Evolutionary conservation across 2,797 vertebrate species (phyloP).

Genomic region (Babyrousa celebensis): DNA sequence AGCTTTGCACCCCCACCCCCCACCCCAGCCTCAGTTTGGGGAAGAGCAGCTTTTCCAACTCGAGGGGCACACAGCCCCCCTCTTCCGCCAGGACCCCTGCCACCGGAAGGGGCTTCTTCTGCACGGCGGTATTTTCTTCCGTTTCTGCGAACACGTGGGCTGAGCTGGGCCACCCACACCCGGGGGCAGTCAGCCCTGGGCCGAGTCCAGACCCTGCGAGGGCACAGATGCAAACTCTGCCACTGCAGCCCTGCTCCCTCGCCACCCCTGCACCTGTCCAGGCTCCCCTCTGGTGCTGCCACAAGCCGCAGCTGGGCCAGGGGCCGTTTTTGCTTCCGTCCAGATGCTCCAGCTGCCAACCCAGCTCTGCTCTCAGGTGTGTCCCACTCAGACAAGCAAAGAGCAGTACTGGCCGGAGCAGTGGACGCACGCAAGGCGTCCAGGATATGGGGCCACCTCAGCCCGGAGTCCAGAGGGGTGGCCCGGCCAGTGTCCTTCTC

Average conservation of each 20-base stretch:
- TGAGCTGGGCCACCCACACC: background rate
- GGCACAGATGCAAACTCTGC: accelerated
- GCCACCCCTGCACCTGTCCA: accelerated
- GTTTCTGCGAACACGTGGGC: accelerated
- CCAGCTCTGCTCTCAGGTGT: background rate
- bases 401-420: accelerated
- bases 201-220: accelerated
- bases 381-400: background rate
- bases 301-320: background rate
- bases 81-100: accelerated
- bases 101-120: background rate
- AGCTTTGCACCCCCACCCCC: background rate
- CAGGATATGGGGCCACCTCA: background rate
- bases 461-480: background rate
- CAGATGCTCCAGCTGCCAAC: background rate
- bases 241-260: accelerated
- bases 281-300: accelerated
- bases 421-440: accelerated
- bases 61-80: accelerated
- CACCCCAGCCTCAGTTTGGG: background rate
- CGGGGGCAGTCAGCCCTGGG: background rate
- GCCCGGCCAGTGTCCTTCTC: background rate
- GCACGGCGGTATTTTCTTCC: background rate
- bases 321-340: background rate
- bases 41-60: background rate